phyloP scores from a whole-genome alignment of 2,113 vertebrate genomes.

The Mastomys coucha region DNA sequence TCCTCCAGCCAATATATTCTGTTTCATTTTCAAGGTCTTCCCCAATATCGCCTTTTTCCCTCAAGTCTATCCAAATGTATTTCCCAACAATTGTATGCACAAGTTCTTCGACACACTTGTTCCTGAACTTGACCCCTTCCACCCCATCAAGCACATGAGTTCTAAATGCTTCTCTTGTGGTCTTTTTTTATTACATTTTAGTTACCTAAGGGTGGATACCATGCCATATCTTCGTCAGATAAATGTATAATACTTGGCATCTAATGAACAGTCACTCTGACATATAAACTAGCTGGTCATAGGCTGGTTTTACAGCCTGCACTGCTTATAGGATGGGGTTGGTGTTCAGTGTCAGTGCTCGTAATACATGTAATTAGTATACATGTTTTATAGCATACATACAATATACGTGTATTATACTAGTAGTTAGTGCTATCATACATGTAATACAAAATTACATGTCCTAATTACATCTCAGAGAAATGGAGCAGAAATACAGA shows the following conservation, averaged over 20 bases:
- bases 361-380: neutral
- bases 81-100: neutral
- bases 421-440: too few species aligned
- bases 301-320: neutral
- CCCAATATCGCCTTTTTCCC: neutral
- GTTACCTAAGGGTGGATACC: neutral
- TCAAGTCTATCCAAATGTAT: neutral
- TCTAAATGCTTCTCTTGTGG: conserved; percentile 3
- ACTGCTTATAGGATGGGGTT: neutral
- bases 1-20: neutral
- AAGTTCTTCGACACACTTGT: neutral
- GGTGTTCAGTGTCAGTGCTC: neutral
- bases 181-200: neutral
- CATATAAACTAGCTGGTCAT: neutral
- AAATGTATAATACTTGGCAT: neutral
- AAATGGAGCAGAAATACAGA: neutral
- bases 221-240: neutral
- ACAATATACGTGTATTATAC: too few species aligned
- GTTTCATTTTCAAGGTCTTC: neutral
- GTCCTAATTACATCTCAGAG: neutral
- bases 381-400: too few species aligned
- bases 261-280: neutral
- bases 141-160: neutral
- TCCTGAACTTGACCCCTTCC: neutral
- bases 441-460: neutral